A percentile compares a stretch with the other conserved stretches of the same genome.
phyloP scores from a whole-genome alignment of 2,113 vertebrate genomes.

The Antigone vipio region DNA sequence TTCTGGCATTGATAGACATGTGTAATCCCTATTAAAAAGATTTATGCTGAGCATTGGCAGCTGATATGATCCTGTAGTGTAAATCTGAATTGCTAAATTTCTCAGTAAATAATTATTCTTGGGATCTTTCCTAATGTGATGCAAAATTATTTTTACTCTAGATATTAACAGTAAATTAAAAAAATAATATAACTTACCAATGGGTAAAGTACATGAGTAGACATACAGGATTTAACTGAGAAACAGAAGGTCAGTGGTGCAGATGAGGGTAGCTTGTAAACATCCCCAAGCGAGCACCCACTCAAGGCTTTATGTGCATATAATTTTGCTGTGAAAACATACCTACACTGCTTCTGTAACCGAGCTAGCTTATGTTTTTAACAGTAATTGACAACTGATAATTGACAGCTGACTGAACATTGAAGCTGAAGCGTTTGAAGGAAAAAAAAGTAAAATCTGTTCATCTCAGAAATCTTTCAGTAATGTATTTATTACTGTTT shows the following conservation, averaged over 20 bases:
- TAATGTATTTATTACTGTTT: neutral
- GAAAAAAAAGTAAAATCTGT: neutral
- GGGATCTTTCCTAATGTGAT: neutral
- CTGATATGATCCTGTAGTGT: neutral
- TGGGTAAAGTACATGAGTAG: neutral
- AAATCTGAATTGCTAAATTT: conserved; percentile 14
- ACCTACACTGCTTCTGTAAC: neutral
- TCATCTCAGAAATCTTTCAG: neutral
- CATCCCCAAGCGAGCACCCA: neutral
- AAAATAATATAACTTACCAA: neutral
- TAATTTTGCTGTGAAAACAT: neutral
- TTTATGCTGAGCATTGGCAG: neutral
- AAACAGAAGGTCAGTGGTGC: neutral
- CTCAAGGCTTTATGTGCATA: neutral
- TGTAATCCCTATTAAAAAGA: neutral
- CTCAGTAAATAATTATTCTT: neutral
- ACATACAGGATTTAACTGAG: neutral
- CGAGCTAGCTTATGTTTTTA: neutral
- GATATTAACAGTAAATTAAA: neutral
- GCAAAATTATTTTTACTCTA: neutral
- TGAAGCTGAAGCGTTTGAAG: neutral
- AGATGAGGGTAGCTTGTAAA: neutral
- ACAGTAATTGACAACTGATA: neutral
- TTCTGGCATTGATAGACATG: neutral
- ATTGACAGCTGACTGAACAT: neutral